Evolutionary conservation across 2,888 invertebrate genomes (phyloP).

Genomic region (Zonitis immaculata): DNA sequence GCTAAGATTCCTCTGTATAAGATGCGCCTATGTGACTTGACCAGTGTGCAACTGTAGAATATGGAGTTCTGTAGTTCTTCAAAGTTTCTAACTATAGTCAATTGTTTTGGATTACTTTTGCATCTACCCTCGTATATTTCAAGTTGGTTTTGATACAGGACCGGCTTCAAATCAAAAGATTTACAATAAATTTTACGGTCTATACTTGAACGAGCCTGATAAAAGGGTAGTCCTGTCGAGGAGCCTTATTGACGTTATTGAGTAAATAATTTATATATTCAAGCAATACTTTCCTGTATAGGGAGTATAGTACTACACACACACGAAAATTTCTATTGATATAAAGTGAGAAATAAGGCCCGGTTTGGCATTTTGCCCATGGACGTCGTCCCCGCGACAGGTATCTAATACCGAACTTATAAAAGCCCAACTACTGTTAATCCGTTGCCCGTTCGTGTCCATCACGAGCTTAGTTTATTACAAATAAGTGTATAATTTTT

Average conservation of each 20-base stretch:
- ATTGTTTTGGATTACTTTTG: no score
- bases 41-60: no score
- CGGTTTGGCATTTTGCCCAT: conserved; percentile 42
- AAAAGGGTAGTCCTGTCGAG: no score
- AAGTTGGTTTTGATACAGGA: no score
- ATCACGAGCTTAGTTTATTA: conserved; percentile 49
- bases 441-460: conserved; percentile 54
- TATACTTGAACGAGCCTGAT: no score
- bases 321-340: neutral
- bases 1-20: no score
- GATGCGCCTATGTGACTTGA: no score
- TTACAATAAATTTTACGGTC: no score
- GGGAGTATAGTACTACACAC: neutral
- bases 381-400: conserved; percentile 49
- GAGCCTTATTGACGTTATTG: neutral
- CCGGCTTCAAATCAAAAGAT: no score
- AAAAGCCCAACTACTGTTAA: conserved; percentile 53
- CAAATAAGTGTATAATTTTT: conserved; percentile 10
- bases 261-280: neutral
- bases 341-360: conserved; percentile 22
- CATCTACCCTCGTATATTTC: no score
- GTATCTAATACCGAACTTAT: conserved; percentile 56
- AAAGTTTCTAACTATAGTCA: no score
- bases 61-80: no score
- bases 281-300: neutral